phyloP scores from a whole-genome alignment of 2,797 vertebrate genomes.

The Enteromius treurensis region DNA sequence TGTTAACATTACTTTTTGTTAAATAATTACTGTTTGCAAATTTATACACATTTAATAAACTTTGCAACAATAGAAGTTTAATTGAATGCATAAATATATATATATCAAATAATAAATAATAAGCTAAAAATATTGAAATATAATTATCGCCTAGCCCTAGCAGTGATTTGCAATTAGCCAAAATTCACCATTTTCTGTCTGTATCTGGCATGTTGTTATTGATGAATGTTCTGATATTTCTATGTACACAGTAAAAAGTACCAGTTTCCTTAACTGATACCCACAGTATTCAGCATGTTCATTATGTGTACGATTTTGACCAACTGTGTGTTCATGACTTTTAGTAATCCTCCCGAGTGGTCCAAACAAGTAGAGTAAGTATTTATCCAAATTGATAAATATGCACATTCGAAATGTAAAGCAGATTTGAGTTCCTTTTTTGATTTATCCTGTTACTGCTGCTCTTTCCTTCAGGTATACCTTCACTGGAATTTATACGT shows the following conservation, averaged over 20 bases:
- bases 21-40: background rate
- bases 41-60: background rate
- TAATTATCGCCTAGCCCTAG: background rate
- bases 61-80: background rate
- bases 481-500: slow-evolving; percentile 99
- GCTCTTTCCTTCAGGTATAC: slow-evolving; percentile 86
- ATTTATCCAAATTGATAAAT: slow-evolving; percentile 51
- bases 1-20: background rate
- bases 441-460: background rate
- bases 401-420: background rate
- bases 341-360: slow-evolving; percentile 99
- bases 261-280: slow-evolving; percentile 73
- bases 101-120: background rate
- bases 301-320: slow-evolving; percentile 99
- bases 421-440: background rate
- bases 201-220: background rate
- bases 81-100: background rate
- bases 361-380: slow-evolving; percentile 99
- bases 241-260: background rate
- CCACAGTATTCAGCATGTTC: slow-evolving; percentile 99
- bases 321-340: slow-evolving; percentile 99
- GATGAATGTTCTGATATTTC: background rate
- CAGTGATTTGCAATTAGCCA: background rate
- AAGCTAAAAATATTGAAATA: background rate
- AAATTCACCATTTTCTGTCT: background rate